Percentiles rank a stretch among this genome's conserved stretches.
These are phyloP conservation scores for Oryzias celebensis DNA, from an alignment of 2,113 vertebrate genomes.

Conservation along the genomic window DNA sequence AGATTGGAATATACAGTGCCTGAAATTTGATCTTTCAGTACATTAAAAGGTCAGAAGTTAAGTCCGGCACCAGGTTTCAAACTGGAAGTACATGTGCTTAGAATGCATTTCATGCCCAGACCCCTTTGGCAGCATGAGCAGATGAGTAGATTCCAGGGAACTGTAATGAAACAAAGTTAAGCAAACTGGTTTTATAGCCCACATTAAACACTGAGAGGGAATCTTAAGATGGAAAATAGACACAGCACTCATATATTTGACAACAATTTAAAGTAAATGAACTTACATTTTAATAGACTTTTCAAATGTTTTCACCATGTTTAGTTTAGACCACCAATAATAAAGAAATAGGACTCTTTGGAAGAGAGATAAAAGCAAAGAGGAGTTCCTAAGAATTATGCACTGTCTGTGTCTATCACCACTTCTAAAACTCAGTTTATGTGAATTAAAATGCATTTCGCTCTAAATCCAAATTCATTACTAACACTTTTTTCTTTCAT, in stretches of 20 bases:
- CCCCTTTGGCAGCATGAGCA: neutral
- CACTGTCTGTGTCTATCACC: too few species aligned
- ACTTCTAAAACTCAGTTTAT: too few species aligned
- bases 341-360: too few species aligned
- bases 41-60: slow-evolving; percentile 16
- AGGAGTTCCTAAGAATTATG: too few species aligned
- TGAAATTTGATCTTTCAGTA: slow-evolving; percentile 7
- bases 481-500: neutral
- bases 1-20: neutral
- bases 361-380: too few species aligned
- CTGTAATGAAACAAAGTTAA: slow-evolving; percentile 14
- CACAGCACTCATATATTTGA: neutral
- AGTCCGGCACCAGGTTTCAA: slow-evolving; percentile 8
- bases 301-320: too few species aligned
- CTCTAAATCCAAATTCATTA: neutral
- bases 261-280: too few species aligned
- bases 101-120: slow-evolving; percentile 3
- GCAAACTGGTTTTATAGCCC: neutral
- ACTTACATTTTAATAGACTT: too few species aligned
- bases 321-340: too few species aligned
- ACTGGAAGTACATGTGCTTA: slow-evolving; percentile 1
- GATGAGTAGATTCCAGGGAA: slow-evolving; percentile 13
- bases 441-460: neutral
- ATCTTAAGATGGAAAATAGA: neutral
- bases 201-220: neutral